phyloP scores from a whole-genome alignment of 2,113 vertebrate genomes.

The Cynocephalus volans region DNA sequence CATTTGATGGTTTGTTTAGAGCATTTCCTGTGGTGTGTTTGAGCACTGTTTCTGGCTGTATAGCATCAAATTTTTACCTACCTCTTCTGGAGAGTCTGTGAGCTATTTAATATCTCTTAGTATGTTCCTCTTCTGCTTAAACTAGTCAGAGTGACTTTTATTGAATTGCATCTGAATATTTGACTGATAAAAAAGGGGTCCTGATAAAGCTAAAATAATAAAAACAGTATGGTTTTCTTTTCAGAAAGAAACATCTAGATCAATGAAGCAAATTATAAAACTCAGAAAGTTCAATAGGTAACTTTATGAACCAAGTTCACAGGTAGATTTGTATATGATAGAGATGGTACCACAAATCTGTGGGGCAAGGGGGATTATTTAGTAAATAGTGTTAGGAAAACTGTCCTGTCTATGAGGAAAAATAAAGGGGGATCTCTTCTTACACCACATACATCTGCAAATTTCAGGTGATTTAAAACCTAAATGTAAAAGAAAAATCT shows the following conservation, averaged over 20 bases:
- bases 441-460: not conserved
- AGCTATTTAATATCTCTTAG: not conserved
- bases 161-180: not conserved
- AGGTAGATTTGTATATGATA: not conserved
- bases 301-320: not conserved
- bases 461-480: constrained; percentile 7
- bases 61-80: not conserved
- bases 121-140: not conserved
- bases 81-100: not conserved
- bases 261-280: not conserved
- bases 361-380: not conserved
- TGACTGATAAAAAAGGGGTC: not conserved
- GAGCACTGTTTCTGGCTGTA: not conserved
- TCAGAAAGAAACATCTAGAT: not conserved
- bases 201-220: not conserved
- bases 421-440: not conserved
- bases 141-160: not conserved
- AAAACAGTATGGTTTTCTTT: not conserved
- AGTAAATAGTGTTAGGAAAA: not conserved
- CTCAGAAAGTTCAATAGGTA: not conserved
- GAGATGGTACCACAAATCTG: not conserved
- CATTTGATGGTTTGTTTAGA: not conserved
- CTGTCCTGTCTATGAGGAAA: not conserved
- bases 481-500: not conserved
- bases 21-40: not conserved